These are phyloP conservation scores for Gerris buenoi DNA, from an alignment of 1,140 invertebrate genomes.

Conservation along the genomic window DNA sequence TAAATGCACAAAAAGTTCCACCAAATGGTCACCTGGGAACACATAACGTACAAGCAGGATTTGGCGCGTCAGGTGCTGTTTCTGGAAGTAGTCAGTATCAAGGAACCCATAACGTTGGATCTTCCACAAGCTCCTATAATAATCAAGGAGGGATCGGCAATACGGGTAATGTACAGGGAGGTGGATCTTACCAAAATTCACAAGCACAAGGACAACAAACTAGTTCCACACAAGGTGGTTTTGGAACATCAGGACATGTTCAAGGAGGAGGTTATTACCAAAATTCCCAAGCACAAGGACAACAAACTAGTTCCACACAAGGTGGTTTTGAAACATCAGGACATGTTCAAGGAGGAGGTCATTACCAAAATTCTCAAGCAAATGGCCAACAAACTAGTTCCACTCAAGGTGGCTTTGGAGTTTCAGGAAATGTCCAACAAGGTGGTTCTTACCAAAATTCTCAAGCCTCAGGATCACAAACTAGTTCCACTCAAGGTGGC, in stretches of 20 bases:
- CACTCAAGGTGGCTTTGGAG: slow-evolving; percentile 4
- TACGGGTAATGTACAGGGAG: neutral
- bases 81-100: neutral
- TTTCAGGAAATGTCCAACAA: slow-evolving; percentile 3
- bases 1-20: neutral
- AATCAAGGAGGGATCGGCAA: neutral
- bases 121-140: neutral
- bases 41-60: neutral
- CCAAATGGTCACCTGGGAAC: neutral
- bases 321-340: slow-evolving; percentile 2
- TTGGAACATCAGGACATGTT: slow-evolving; percentile 4
- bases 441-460: neutral
- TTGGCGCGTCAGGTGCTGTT: slow-evolving; percentile 5
- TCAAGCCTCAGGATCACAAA: neutral
- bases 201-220: neutral
- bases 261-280: slow-evolving; percentile 2
- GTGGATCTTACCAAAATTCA: neutral
- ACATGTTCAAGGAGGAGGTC: slow-evolving; percentile 5
- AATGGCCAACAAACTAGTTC: neutral
- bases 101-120: neutral
- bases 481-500: neutral
- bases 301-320: slow-evolving; percentile 1
- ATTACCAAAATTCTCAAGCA: neutral
- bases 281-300: slow-evolving; percentile 3
- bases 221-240: neutral